Base-by-base conservation (phyloP, 1,140 invertebrate species). In the Wasmannia auropunctata region DNA sequence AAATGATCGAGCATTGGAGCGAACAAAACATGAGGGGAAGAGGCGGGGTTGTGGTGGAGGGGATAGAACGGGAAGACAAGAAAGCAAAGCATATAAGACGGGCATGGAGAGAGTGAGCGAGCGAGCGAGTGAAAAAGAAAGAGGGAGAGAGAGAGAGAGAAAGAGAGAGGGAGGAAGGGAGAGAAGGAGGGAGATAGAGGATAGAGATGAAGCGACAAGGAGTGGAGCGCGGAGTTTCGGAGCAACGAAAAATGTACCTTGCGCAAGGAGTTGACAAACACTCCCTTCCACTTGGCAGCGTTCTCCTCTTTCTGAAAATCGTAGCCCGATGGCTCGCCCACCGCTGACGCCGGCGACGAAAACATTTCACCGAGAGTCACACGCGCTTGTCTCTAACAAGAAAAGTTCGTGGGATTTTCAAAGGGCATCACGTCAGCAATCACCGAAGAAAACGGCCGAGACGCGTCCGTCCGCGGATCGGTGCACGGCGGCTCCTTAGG, bases 281-380 rank as follows among this genome's bases (percentile, higher is more conserved):
- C 96, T 88, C 98, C 97, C 93, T 97, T 98, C 98, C 98, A 99
- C 96, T 98, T 98, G 88, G 96, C 96, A 87, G 96, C 96, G 95
- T 98, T 98, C 94, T 98, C 98, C 91, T 97, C 97, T 93, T 97
- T 98, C 92, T 97, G 96, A 95, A 98, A 98, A 95, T 98, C 97
- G 95, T 98, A 98, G 93, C 96, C 96, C 92, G 96, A 96, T 92
- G 96, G 96, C 95, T 97, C 96, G 67, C 96, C 95, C 88, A 93
- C 94, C 83, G 94, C 93, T 84, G 95, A 95, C 77, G 95, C 95
- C 90, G 96, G 94, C 91, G 95, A 95, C 85, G 95, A 95, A 93
- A 96, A 96, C 96, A 96, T 96, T 91, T 95, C 93, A 91, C 92
- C 88, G 14, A 28, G 22, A 22, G n/a, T n/a, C 63, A 60, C 80